Percentiles rank a stretch among this genome's conserved stretches.
phyloP scores from a whole-genome alignment of 2,113 vertebrate species.

The Lepisosteus oculatus region DNA sequence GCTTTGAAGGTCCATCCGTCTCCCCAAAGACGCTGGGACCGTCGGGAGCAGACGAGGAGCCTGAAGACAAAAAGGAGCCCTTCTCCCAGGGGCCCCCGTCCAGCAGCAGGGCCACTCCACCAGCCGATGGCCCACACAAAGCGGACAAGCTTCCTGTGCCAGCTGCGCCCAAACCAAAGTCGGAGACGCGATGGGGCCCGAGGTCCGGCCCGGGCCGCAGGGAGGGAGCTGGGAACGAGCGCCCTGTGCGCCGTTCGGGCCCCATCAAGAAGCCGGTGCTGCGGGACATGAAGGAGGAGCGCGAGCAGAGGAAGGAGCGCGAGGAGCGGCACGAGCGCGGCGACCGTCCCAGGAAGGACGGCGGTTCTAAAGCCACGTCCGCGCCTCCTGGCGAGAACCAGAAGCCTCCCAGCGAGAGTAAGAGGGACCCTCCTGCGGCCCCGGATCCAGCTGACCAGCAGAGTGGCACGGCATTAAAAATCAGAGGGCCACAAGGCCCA shows the following conservation, averaged over 20 bases:
- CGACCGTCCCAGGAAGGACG: constrained; percentile 74
- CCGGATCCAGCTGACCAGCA: constrained; percentile 41
- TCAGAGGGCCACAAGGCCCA: constrained; percentile 51
- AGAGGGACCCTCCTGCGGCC: constrained; percentile 37
- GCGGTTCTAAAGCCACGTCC: constrained; percentile 45
- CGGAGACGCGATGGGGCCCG: constrained; percentile 91
- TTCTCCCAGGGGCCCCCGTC: constrained; percentile 54
- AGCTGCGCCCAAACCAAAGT: constrained; percentile 76
- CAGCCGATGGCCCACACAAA: constrained; percentile 69
- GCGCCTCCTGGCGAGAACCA: constrained; percentile 60
- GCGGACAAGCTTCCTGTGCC: constrained; percentile 74
- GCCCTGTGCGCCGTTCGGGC: constrained; percentile 87
- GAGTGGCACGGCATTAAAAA: constrained; percentile 25
- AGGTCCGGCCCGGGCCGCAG: constrained; percentile 75
- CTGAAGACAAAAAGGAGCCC: constrained; percentile 82
- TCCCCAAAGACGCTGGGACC: constrained; percentile 65
- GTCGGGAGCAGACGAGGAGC: constrained; percentile 72
- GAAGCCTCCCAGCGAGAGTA: constrained; percentile 46
- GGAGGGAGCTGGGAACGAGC: constrained; percentile 77
- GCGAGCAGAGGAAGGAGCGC: constrained; percentile 87
- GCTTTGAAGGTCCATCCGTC: constrained; percentile 63
- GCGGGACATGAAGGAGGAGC: constrained; percentile 95
- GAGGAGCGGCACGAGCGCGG: constrained; percentile 79
- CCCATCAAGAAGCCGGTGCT: constrained; percentile 96
- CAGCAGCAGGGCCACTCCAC: constrained; percentile 57